phyloP scores from a whole-genome alignment of 2,113 vertebrate species.

The Megaceryle torquata region DNA sequence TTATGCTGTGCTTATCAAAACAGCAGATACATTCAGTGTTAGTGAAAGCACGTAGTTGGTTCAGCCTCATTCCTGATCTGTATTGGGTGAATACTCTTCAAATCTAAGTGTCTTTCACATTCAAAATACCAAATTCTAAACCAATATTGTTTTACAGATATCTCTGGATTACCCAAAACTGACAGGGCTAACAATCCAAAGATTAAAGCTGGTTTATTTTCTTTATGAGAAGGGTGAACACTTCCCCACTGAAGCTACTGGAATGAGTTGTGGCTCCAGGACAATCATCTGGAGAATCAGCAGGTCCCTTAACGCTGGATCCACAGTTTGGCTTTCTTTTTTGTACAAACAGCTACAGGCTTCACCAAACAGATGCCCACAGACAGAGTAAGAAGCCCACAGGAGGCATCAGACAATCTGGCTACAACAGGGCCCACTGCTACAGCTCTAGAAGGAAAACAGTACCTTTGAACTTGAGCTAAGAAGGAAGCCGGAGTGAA shows the following conservation, averaged over 20 bases:
- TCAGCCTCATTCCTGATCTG: neutral
- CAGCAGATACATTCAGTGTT: neutral
- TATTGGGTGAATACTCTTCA: neutral
- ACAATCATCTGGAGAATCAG: neutral
- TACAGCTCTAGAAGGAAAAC: neutral
- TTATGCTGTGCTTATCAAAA: neutral
- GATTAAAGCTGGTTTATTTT: neutral
- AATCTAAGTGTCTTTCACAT: neutral
- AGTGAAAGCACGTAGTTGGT: neutral
- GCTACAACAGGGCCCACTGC: neutral
- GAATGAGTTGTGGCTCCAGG: neutral
- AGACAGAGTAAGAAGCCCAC: neutral
- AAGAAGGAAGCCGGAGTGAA: neutral
- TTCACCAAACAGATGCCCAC: neutral
- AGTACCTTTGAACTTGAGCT: neutral
- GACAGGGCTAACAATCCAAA: neutral
- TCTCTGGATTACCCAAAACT: neutral
- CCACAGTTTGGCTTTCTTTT: neutral
- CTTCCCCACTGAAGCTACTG: rapidly evolving
- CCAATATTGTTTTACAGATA: neutral
- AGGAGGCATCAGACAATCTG: neutral
- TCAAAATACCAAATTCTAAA: neutral
- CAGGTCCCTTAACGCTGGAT: neutral
- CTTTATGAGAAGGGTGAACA: neutral
- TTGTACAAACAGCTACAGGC: neutral